A percentile compares a stretch with the other conserved stretches of the same genome.
These are phyloP conservation scores for Rhagologus leucostigma DNA, from an alignment of 2,113 vertebrate species.

Conservation along the genomic window DNA sequence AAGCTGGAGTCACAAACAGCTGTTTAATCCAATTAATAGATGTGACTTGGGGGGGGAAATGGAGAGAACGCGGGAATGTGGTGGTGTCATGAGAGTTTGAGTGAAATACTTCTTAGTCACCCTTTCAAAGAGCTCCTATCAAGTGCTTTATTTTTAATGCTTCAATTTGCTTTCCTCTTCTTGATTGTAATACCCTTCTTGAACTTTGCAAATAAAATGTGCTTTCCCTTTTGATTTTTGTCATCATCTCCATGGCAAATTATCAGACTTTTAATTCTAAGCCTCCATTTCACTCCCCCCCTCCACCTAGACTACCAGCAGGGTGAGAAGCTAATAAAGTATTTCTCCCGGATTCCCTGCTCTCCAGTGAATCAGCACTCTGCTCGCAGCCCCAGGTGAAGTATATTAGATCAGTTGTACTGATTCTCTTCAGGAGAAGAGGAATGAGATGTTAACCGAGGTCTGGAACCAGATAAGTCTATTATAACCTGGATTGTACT, in stretches of 20 bases:
- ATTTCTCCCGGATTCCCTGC: neutral
- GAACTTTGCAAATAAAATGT: conserved; percentile 59
- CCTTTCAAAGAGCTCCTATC: neutral
- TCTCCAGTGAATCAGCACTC: neutral
- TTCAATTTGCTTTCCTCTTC: conserved; percentile 52
- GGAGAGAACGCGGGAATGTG: neutral
- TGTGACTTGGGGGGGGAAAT: neutral
- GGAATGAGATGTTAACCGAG: neutral
- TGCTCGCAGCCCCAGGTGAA: neutral
- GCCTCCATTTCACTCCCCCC: neutral
- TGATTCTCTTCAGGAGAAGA: neutral
- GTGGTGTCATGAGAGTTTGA: neutral
- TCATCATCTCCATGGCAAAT: conserved; percentile 52
- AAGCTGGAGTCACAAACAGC: fast-evolving
- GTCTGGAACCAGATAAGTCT: neutral
- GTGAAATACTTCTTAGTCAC: neutral
- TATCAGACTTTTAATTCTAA: conserved; percentile 47
- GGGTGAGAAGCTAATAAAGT: conserved; percentile 1
- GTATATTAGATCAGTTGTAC: neutral
- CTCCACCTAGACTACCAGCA: neutral
- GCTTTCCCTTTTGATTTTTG: conserved; percentile 58
- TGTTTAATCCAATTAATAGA: neutral
- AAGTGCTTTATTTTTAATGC: conserved; percentile 59
- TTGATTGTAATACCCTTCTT: conserved; percentile 65
- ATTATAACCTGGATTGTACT: neutral